Base-by-base conservation (phyloP, 1,140 invertebrate species). In the Lepidurus arcticus region DNA sequence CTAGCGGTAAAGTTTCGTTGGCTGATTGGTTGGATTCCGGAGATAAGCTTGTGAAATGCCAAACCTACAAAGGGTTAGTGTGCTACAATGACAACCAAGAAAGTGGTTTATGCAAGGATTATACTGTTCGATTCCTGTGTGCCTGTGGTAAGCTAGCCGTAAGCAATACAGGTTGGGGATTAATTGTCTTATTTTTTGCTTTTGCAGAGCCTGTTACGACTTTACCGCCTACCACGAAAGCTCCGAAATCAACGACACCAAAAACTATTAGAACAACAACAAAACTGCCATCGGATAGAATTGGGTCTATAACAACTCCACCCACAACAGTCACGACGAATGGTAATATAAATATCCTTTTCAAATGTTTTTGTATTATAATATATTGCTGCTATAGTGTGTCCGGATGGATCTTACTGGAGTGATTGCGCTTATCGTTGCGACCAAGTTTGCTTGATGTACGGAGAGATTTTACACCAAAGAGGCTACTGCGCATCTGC, bases 341-440 rank as follows among this genome's bases (percentile, higher is more conserved):
- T 13, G 53, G 45, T 77, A 26, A 65, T 16, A 65, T 16, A n/a
- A 21, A 65, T 1, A 65, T 65, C 3, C 16, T 16, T 65, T n/a
- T 65, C 13, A 21, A 7, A 65, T 13, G 47, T 65, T 65, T 16
- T 65, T 7, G 7, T 65, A 13, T 16, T 65, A 1, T 11, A 73
- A 26, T n/a, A 44, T 73, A 4, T 79, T 34, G 78, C 45, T 73
- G 7, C 74, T 75, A 34, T 79, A 82, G 81, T 43, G 10, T 89
- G 88, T 81, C 84, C 84, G 73, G 78, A 80, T 7, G 86, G 84
- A 2, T 82, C 86, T 78, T 82, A 83, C 21, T 90, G 87, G 87
- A 84, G 84, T 0, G 85, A 88, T 0, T 92, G 91, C 80, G 89
- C 88, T 0, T 88, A 90, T 79, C 85, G 87, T 3, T 92, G 91